Percentiles rank a stretch among this genome's conserved stretches.
Evolutionary conservation across 2,797 vertebrate species (phyloP).

Genomic region (Anguilla anguilla): DNA sequence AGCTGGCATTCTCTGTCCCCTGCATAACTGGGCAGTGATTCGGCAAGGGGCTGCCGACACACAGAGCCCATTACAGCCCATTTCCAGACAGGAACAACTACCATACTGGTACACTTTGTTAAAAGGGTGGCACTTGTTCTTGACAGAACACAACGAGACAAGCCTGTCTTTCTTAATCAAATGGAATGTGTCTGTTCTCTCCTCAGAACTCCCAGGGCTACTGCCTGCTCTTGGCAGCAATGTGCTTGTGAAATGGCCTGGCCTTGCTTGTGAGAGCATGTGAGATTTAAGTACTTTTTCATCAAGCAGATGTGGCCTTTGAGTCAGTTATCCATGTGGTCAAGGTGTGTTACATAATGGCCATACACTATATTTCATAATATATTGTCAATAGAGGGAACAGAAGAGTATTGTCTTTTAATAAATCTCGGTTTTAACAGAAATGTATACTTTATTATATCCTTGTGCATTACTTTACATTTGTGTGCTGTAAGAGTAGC

Average conservation of each 20-base stretch:
- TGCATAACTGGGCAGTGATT: neutral
- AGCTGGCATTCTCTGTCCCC: neutral
- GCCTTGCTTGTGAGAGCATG: conserved; percentile 14
- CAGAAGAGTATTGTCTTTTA: neutral
- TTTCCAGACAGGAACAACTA: neutral
- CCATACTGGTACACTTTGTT: neutral
- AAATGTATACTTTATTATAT: neutral
- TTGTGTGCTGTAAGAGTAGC: neutral
- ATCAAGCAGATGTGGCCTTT: neutral
- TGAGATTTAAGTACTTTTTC: conserved; percentile 6
- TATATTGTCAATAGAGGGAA: neutral
- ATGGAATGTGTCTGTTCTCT: neutral
- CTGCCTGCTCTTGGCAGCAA: neutral
- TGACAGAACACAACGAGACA: neutral
- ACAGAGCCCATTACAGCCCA: neutral
- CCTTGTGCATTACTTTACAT: neutral
- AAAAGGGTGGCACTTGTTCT: neutral
- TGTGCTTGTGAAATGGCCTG: conserved; percentile 31
- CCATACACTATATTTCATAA: neutral
- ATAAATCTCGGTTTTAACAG: neutral
- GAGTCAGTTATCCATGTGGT: neutral
- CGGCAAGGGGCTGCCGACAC: neutral
- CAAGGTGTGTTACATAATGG: neutral
- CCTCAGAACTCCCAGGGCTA: neutral
- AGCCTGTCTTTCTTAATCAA: neutral